A percentile compares a stretch with the other conserved stretches of the same genome.
These are phyloP conservation scores for Drosophila varians DNA, from an alignment of 1,140 invertebrate species.

Conservation along the genomic window DNA sequence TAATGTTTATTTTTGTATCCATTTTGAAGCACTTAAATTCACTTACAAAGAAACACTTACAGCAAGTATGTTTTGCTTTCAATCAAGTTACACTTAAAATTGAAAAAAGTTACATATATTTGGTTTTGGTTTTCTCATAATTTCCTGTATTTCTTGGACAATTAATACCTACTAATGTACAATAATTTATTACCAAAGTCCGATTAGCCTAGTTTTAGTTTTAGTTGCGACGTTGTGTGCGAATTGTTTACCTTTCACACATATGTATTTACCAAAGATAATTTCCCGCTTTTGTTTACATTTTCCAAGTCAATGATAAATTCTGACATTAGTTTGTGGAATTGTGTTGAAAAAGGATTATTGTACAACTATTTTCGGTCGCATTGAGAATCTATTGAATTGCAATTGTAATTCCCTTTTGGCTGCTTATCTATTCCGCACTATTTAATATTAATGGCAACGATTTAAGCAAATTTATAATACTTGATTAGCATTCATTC, in stretches of 20 bases:
- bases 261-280: constrained; percentile 2
- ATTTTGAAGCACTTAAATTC: constrained; percentile 38
- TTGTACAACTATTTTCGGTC: constrained; percentile 21
- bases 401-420: constrained; percentile 9
- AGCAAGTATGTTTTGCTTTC: constrained; percentile 28
- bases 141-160: constrained; percentile 52
- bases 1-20: constrained; percentile 31
- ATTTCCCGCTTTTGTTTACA: constrained; percentile 29
- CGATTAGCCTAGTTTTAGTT: constrained; percentile 30
- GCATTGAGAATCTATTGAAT: neutral
- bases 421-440: constrained; percentile 18
- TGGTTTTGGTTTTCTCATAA: constrained; percentile 10
- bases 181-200: constrained; percentile 16
- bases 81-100: constrained; percentile 59
- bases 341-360: constrained; percentile 5
- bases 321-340: constrained; percentile 20
- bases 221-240: constrained; percentile 26
- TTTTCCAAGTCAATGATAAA: constrained; percentile 30
- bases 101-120: constrained; percentile 29
- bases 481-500: constrained; percentile 39
- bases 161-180: constrained; percentile 23
- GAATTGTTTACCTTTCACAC: constrained; percentile 2
- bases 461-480: constrained; percentile 25
- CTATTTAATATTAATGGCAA: constrained; percentile 37
- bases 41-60: constrained; percentile 32